phyloP scores from a whole-genome alignment of 2,797 vertebrate genomes.

The Alectoris magna region DNA sequence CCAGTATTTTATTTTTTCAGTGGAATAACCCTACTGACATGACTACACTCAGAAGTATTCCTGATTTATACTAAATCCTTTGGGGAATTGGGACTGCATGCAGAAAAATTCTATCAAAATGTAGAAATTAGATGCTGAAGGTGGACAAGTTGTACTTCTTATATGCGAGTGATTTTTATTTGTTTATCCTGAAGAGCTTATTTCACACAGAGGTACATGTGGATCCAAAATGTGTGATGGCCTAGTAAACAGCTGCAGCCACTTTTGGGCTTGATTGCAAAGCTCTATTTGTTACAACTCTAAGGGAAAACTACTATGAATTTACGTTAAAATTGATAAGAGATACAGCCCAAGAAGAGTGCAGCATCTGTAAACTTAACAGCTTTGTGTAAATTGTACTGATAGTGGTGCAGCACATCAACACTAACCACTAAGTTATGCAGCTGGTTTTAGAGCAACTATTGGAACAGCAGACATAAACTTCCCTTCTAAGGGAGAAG shows the following conservation, averaged over 20 bases:
- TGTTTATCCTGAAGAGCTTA: slow-evolving; percentile 15
- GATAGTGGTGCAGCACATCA: not conserved
- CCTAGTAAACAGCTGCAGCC: slow-evolving; percentile 55
- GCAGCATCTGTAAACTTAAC: not conserved
- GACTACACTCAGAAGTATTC: slow-evolving; percentile 26
- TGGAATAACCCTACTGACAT: slow-evolving; percentile 17
- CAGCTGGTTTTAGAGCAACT: not conserved
- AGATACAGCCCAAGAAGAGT: not conserved
- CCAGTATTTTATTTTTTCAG: not conserved
- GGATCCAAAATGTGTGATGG: not conserved
- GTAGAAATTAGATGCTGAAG: slow-evolving; percentile 40
- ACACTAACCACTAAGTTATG: not conserved
- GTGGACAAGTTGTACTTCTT: slow-evolving; percentile 13
- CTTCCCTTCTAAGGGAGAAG: not conserved
- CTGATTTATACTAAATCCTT: slow-evolving; percentile 23
- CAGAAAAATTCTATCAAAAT: slow-evolving; percentile 7
- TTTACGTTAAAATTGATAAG: not conserved
- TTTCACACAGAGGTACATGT: slow-evolving; percentile 40
- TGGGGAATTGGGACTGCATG: not conserved
- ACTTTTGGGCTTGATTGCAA: slow-evolving; percentile 4
- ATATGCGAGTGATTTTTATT: not conserved
- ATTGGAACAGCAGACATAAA: not conserved
- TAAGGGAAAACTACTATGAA: not conserved
- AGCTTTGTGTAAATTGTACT: not conserved
- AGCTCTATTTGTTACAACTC: not conserved